Base-by-base conservation (phyloP, 2,797 vertebrate species). In the Phalloptychus januarius region DNA sequence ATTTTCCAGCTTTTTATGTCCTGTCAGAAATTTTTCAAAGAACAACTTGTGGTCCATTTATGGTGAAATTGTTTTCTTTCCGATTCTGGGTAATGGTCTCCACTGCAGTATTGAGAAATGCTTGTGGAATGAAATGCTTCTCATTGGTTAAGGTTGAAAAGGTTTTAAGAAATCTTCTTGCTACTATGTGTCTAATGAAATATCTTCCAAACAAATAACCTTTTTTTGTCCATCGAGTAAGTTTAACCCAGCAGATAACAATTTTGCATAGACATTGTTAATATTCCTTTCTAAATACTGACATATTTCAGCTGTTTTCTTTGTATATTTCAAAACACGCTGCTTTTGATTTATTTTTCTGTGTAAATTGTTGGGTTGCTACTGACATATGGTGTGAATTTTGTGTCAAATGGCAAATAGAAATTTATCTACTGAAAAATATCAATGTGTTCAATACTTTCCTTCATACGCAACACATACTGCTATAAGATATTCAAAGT, bases 401-500 rank as follows among this genome's bases (percentile, higher is more conserved):
- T 42, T 42, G 65, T n/a, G 65, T 42, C 8, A 69, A 69, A 42
- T n/a, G 38, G 38, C 23, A 23, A 69, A 2, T 15, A 42, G 38
- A 40, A 12, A 69, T n/a, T 6, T 42, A 42, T 25, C 15, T 36
- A 11, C 7, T 38, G 33, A 10, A 33, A 33, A 33, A 11, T 11
- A n/a, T 23, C 50, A 65, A 23, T 38, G 18, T 65, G 33, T 38
- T 36, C 16, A 38, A 11, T 65, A 65, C 1, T 65, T 65, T 23
- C 7, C 31, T 38, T 38, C 46, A 8, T 28, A 75, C 48, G 44
- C 75, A 33, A 25, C 76, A 45, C 23, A 44, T 18, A 25, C 67
- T 48, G 0, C 61, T 89, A 15, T 79, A 23, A 28, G 76, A 52
- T 71, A 18, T 86, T 91, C 88, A 77, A 73, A 28, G 81, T 90